Percentiles rank a stretch among this genome's conserved stretches.
These are phyloP conservation scores for Serranochromis macrocephalus DNA, from an alignment of 2,113 vertebrate genomes.

Conservation along the genomic window DNA sequence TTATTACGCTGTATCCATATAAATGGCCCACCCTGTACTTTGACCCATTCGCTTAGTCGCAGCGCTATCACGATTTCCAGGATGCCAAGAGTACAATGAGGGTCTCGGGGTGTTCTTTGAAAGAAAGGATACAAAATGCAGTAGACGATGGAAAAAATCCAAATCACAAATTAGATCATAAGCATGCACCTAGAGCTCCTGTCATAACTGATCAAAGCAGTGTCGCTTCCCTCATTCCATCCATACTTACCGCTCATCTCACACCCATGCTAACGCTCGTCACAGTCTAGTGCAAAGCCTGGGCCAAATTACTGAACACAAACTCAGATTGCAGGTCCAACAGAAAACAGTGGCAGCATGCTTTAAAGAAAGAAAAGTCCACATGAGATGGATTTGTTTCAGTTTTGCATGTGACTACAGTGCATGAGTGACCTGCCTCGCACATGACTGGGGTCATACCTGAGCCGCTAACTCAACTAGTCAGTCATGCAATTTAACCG, in stretches of 20 bases:
- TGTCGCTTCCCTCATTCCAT: constrained; percentile 18
- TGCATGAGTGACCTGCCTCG: background rate
- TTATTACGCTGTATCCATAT: fast-evolving
- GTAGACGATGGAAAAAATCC: background rate
- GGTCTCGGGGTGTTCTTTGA: constrained; percentile 58
- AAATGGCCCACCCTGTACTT: background rate
- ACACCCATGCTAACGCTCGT: constrained; percentile 2
- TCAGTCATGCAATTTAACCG: constrained; percentile 32
- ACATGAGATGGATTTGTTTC: background rate
- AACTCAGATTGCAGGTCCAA: constrained; percentile 55
- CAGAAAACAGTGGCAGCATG: constrained; percentile 59
- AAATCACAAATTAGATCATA: constrained; percentile 6
- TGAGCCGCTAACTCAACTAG: background rate
- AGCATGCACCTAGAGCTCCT: constrained; percentile 45
- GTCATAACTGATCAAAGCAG: constrained; percentile 6
- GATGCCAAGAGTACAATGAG: constrained; percentile 3
- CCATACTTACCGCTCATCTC: constrained; percentile 35
- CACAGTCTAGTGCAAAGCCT: background rate
- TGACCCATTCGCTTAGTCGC: background rate
- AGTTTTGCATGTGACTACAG: background rate
- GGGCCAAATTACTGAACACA: background rate
- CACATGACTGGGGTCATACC: background rate
- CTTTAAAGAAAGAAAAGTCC: background rate
- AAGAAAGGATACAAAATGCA: background rate
- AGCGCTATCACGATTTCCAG: background rate